These are phyloP conservation scores for Drosophila fuyamai DNA, from an alignment of 1,140 invertebrate genomes.

Conservation along the genomic window DNA sequence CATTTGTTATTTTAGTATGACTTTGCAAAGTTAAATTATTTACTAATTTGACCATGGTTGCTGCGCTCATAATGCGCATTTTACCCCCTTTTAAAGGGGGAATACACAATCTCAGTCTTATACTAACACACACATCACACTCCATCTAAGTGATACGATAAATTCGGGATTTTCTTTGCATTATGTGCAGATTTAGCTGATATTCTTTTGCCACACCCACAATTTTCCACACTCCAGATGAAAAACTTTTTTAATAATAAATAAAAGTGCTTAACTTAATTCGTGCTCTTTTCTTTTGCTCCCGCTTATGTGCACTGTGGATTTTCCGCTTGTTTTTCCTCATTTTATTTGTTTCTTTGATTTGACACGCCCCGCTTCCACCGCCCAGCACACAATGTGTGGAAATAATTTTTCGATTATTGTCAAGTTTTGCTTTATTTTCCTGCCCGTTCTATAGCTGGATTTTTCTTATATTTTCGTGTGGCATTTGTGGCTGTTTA, in stretches of 20 bases:
- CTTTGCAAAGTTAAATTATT: too few relatives aligned
- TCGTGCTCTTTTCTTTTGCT: constrained; percentile 49
- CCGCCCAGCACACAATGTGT: constrained; percentile 35
- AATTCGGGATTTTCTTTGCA: constrained; percentile 79
- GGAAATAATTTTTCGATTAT: constrained; percentile 81
- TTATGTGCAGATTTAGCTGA: constrained; percentile 77
- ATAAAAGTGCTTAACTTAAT: constrained; percentile 82
- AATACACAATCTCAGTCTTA: constrained; percentile 1
- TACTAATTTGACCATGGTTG: not conserved
- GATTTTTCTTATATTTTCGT: constrained; percentile 45
- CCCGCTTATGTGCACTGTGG: constrained; percentile 12
- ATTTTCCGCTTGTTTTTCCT: constrained; percentile 41
- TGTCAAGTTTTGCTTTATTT: constrained; percentile 77
- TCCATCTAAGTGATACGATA: constrained; percentile 78
- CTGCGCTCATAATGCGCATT: constrained; percentile 64
- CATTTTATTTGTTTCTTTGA: constrained; percentile 79
- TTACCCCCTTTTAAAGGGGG: constrained; percentile 60
- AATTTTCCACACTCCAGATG: constrained; percentile 18
- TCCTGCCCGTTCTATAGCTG: constrained; percentile 8
- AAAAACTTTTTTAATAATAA: constrained; percentile 83
- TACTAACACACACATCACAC: constrained; percentile 54
- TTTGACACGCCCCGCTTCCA: constrained; percentile 47
- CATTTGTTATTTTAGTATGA: too few relatives aligned
- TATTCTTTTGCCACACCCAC: constrained; percentile 33
- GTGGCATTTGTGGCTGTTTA: constrained; percentile 78